Percentiles rank a stretch among this genome's conserved stretches.
Evolutionary conservation across 2,888 invertebrate genomes (phyloP).

Genomic region (Cotesia congregata): DNA sequence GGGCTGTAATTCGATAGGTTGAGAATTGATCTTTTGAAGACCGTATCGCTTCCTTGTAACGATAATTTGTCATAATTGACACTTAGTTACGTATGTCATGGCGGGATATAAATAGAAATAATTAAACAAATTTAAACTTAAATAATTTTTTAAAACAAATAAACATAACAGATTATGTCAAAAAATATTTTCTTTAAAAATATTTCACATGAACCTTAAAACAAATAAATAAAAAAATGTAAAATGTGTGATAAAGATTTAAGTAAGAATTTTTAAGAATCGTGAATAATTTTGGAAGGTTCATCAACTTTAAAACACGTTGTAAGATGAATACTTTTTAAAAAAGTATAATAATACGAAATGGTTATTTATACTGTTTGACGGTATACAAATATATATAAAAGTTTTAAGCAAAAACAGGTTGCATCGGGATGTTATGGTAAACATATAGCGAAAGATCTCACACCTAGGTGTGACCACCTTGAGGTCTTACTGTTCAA

Average conservation of each 20-base stretch:
- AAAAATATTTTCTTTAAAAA: slow-evolving; percentile 12
- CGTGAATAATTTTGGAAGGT: slow-evolving; percentile 39
- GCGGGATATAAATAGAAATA: slow-evolving; percentile 22
- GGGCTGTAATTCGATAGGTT: neutral
- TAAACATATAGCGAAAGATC: slow-evolving; percentile 66
- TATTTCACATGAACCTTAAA: neutral
- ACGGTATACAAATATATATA: neutral
- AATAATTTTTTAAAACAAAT: slow-evolving; percentile 1
- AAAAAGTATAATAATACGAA: neutral
- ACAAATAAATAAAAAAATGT: slow-evolving; percentile 14
- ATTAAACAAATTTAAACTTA: slow-evolving; percentile 2
- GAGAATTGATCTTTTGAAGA: slow-evolving; percentile 39
- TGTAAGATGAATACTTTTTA: neutral
- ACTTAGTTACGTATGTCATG: slow-evolving; percentile 54
- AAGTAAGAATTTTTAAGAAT: slow-evolving; percentile 32
- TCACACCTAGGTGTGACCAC: slow-evolving; percentile 70
- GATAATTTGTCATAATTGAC: slow-evolving; percentile 67
- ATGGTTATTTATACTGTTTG: slow-evolving; percentile 8
- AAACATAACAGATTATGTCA: neutral
- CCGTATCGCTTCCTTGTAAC: slow-evolving; percentile 50
- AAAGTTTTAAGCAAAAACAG: slow-evolving; percentile 54
- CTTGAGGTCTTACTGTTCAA: slow-evolving; percentile 65
- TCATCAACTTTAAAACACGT: slow-evolving; percentile 28
- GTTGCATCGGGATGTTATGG: slow-evolving; percentile 67
- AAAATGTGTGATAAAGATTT: slow-evolving; percentile 4